Evolutionary conservation across 1,140 invertebrate species (phyloP).

Genomic region (Ceratosolen fusciceps): DNA sequence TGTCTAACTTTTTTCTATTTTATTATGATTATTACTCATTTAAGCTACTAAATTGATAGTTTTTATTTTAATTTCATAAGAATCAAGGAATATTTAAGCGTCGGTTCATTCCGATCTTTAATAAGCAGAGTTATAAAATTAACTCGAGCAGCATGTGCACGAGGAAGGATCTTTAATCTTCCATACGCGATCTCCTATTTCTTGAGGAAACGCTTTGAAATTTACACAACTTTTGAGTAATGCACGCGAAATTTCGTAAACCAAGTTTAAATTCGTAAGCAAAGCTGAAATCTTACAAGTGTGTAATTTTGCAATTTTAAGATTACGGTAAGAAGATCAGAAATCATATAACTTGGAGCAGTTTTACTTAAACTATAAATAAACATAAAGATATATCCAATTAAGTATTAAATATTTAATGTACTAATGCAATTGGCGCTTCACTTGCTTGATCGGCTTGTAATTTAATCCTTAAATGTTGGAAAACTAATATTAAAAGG

Average conservation of each 20-base stretch:
- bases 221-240: conserved; percentile 11
- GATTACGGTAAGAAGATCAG: background rate
- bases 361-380: too few relatives aligned
- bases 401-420: too few relatives aligned
- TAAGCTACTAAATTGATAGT: too few relatives aligned
- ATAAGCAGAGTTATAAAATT: background rate
- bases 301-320: background rate
- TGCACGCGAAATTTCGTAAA: conserved; percentile 9
- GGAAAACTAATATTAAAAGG: too few relatives aligned
- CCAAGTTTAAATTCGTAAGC: conserved; percentile 1
- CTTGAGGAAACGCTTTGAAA: background rate
- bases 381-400: too few relatives aligned
- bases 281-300: background rate
- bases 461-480: too few relatives aligned
- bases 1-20: too few relatives aligned
- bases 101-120: background rate
- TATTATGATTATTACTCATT: too few relatives aligned
- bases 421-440: too few relatives aligned
- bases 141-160: background rate
- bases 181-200: background rate
- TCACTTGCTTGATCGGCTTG: too few relatives aligned
- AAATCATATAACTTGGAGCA: background rate
- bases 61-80: too few relatives aligned
- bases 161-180: background rate
- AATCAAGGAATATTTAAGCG: too few relatives aligned